phyloP scores from a whole-genome alignment of 2,797 vertebrate species.

The Sebastes cheni region DNA sequence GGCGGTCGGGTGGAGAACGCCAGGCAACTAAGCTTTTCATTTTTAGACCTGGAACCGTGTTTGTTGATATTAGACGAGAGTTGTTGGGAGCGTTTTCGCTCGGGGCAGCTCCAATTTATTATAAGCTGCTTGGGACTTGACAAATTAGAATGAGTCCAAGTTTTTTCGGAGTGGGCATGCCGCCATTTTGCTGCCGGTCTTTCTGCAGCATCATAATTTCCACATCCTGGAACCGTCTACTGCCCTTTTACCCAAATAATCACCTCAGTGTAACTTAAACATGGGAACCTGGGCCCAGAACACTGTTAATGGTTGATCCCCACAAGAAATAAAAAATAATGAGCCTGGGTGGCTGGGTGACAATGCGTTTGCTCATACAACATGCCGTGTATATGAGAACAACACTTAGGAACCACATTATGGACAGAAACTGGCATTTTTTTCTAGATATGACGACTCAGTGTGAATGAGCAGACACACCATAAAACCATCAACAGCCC shows the following conservation, averaged over 20 bases:
- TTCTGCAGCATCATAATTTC: conserved; percentile 47
- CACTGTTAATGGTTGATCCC: neutral
- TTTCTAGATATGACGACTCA: neutral
- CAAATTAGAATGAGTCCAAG: conserved; percentile 18
- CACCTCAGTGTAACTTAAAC: conserved; percentile 8
- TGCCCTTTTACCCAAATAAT: conserved; percentile 32
- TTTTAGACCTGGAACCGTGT: conserved; percentile 14
- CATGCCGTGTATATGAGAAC: neutral
- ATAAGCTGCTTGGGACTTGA: conserved; percentile 22
- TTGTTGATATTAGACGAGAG: conserved; percentile 31
- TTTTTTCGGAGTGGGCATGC: neutral
- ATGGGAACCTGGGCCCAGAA: neutral
- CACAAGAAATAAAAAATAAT: neutral
- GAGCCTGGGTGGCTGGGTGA: neutral
- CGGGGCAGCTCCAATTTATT: conserved; percentile 2
- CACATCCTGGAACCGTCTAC: conserved; percentile 23
- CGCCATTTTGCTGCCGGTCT: conserved; percentile 22
- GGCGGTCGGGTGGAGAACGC: neutral
- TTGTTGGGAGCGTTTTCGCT: conserved; percentile 7
- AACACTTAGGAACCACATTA: neutral
- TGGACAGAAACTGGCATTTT: neutral
- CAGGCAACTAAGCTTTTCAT: conserved; percentile 17
- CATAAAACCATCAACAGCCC: neutral
- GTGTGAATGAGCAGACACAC: neutral
- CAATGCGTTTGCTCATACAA: neutral